Percentiles rank a stretch among this genome's conserved stretches.
These are phyloP conservation scores for Agonopterix arenella DNA, from an alignment of 2,888 invertebrate species.

Conservation along the genomic window DNA sequence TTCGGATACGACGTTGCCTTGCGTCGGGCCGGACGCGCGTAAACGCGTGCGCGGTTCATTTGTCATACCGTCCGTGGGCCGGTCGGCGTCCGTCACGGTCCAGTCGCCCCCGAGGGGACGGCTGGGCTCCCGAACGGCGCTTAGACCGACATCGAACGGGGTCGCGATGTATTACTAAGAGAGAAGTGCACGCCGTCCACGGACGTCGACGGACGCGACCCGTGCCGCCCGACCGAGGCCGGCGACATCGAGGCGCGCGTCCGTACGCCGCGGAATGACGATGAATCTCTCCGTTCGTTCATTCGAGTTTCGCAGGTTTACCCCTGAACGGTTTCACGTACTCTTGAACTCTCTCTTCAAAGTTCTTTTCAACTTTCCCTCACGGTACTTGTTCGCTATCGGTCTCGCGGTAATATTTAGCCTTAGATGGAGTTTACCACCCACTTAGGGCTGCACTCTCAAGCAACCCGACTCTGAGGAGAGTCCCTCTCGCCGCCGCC, in stretches of 20 bases:
- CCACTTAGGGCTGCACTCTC: slow-evolving; percentile 78
- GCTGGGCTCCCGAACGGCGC: slow-evolving; percentile 35
- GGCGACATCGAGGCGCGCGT: slow-evolving; percentile 16
- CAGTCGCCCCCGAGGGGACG: slow-evolving; percentile 12
- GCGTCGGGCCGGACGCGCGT: slow-evolving; percentile 2
- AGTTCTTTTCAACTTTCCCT: slow-evolving; percentile 85
- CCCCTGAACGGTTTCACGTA: slow-evolving; percentile 71
- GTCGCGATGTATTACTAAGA: slow-evolving; percentile 73
- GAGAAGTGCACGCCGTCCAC: slow-evolving; percentile 42
- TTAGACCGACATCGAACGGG: slow-evolving; percentile 63
- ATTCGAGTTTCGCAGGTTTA: slow-evolving; percentile 77
- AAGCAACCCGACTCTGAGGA: slow-evolving; percentile 74
- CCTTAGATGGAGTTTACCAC: slow-evolving; percentile 78
- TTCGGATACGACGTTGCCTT: slow-evolving; percentile 28
- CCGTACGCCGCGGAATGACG: slow-evolving; percentile 32
- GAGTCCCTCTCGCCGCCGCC: slow-evolving; percentile 29
- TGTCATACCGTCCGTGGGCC: background rate
- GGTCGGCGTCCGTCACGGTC: slow-evolving; percentile 22
- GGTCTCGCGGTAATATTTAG: slow-evolving; percentile 80
- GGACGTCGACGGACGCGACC: slow-evolving; percentile 24
- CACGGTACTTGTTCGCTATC: slow-evolving; percentile 82
- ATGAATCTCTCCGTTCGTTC: slow-evolving; percentile 59
- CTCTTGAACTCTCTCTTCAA: slow-evolving; percentile 78
- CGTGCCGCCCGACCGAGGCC: slow-evolving; percentile 22
- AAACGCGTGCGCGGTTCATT: background rate